Evolutionary conservation across 2,113 vertebrate species (phyloP), one percentile per base, ranked within the genome.

Genomic region (Malaclemys terrapin): DNA sequence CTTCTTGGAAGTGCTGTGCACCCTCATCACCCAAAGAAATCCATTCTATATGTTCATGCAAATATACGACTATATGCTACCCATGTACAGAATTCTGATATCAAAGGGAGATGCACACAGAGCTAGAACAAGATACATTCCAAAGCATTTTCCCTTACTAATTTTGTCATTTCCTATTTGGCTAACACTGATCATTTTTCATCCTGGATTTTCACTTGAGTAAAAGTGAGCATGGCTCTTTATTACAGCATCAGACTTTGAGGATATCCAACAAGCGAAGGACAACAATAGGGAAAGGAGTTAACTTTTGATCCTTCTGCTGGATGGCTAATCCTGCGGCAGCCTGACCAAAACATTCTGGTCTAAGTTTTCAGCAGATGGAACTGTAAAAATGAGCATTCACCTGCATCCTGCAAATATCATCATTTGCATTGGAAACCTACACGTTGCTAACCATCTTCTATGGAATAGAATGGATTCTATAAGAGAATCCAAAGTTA

Each of bases 41-140:
- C 9, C 3, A 20, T 0, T 59, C 1, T 11, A 50, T 85, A 47
- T 62, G 49, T 72, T 85, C 27, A 80, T 16, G 80, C 14, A 80
- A 87, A 5, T 8, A 93, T 22, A 87, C 7, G 10, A 50, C 35
- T 52, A 0, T 38, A 4, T 45, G 10, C 24, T 86, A 5, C 69
- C 19, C 53, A 16, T 45, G 29, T 59, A 5, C 2, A 87, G 8
- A 53, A 31, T 1, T 84, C 4, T 57, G 10, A 76, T 78, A 78
- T 0, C 35, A 93, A 6, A 0, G 0, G 87, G 6, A 78, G 3
- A 7, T 56, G 4, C 9, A 82, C 10, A 19, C 8, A 65, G 84
- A 75, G 78, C 42, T 83, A 59, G 6, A 42, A 5, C 24, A 69
- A 65, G 62, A 72, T 19, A 25, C 35, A 52, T 13, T 27, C 49